Base-by-base conservation (phyloP, 2,113 vertebrate genomes). In the Myxocyprinus asiaticus region DNA sequence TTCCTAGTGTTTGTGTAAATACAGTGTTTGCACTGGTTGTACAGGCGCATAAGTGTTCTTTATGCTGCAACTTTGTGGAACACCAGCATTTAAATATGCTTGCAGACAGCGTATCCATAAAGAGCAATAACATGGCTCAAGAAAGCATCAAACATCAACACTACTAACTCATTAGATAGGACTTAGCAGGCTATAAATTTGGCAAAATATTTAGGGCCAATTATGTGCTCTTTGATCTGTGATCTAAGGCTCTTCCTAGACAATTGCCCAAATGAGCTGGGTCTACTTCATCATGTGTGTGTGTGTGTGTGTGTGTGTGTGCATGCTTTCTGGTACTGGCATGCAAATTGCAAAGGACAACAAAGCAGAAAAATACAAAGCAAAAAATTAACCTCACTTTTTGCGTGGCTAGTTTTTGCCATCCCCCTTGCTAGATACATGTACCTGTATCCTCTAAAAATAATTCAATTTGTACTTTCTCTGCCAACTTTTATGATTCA, bases 261-360 rank as follows among this genome's bases (percentile, higher is more conserved):
- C 88, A 89, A 88, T 87, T 85, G 83, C 85, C 72, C 77, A 88
- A 88, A 90, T 91, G 86, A 88, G 83, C 85, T 88, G 85, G 82
- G 63, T 77, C 77, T 83, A 67, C 84, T 90, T 86, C 85, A 33
- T 33, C 3, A 3, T 33, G 22, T 33, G 22, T 33, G 22, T 33
- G 22, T 33, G 22, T 33, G 22, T 33, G 22, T 33, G 22, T 33
- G 22, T 33, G 22, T 33, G 22, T 33, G 22, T 33, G 22, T 33
- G 22, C 22, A 3, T 33, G 22, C 22, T 33, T 33, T 1, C 22
- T 33, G 22, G 22, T 33, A 33, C 22, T 1, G 22, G 22, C 22
- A 33, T 33, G 22, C 22, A 33, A 33, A 33, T 1, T 33, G 22
- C 22, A 33, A 33, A 33, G 22, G 22, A 33, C 22, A 33, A 33